A percentile compares a stretch with the other conserved stretches of the same genome.
Conservation (phyloP, 2,797 vertebrate genomes). For the Numenius phaeopus region DNA sequence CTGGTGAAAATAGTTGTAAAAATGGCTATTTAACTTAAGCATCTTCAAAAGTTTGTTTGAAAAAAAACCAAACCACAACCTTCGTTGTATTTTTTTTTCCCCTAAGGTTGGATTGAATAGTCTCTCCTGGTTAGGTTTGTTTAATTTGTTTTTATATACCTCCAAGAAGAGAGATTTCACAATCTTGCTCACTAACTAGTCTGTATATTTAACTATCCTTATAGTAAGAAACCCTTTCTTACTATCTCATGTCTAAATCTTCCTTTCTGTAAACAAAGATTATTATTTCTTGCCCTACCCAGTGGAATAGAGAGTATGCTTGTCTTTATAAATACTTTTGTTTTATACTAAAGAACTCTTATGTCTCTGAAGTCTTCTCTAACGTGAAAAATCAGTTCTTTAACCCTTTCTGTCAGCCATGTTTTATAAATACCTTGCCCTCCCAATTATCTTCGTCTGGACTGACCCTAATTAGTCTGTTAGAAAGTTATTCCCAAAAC, state of each 20-base stretch:
- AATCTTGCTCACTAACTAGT: not conserved
- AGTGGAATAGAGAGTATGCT: not conserved
- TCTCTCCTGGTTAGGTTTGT: not conserved
- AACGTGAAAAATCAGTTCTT: not conserved
- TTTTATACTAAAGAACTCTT: not conserved
- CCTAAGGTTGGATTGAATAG: not conserved
- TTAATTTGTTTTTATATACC: not conserved
- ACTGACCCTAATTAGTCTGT: not conserved
- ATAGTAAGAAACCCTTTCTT: not conserved
- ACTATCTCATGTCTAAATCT: not conserved
- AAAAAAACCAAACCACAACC: not conserved
- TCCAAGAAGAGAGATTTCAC: not conserved
- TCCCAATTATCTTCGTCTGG: not conserved
- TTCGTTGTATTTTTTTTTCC: not conserved
- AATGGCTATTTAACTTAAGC: not conserved
- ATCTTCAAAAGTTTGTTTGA: not conserved
- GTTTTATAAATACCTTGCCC: not conserved
- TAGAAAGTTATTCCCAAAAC: not conserved
- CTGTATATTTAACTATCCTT: not conserved
- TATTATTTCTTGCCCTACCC: not conserved
- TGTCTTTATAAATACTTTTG: not conserved
- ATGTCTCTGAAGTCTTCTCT: not conserved
- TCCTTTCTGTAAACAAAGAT: not conserved
- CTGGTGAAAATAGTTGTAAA: not conserved
- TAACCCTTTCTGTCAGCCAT: not conserved